Percentiles rank a stretch among this genome's conserved stretches.
These are phyloP conservation scores for Ceratosolen fusciceps DNA, from an alignment of 1,140 invertebrate species.

Conservation along the genomic window DNA sequence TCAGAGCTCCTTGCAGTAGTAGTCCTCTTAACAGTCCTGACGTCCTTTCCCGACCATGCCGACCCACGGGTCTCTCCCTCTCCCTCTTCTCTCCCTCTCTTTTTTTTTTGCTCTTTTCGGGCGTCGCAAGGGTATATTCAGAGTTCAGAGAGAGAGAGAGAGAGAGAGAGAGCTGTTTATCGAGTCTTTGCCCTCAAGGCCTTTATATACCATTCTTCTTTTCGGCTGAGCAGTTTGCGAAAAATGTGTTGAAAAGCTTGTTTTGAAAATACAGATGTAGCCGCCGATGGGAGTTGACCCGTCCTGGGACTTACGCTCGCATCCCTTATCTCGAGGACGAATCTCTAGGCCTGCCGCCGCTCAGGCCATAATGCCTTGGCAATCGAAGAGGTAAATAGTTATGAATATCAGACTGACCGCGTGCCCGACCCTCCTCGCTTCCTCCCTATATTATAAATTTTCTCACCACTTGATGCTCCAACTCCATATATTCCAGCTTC, in stretches of 20 bases:
- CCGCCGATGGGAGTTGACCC: background rate
- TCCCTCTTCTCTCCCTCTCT: no score
- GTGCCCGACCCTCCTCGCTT: background rate
- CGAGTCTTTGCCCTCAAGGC: background rate
- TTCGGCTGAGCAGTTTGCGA: background rate
- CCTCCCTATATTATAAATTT: background rate
- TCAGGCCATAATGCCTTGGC: background rate
- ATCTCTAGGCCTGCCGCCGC: background rate
- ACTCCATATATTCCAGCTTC: background rate
- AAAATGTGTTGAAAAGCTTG: background rate
- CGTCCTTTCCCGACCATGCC: background rate
- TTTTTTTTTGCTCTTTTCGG: conserved; percentile 1
- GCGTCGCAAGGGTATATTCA: no score
- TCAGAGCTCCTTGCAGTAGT: background rate
- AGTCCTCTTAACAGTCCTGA: background rate
- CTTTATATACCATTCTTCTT: background rate
- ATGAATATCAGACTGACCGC: background rate
- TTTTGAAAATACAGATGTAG: background rate
- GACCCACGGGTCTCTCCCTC: background rate
- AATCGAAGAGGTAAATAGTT: background rate
- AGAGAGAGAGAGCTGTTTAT: background rate
- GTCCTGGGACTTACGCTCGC: background rate
- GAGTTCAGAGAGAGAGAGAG: no score
- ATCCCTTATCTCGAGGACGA: background rate
- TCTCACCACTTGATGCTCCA: background rate